Evolutionary conservation across 2,888 invertebrate genomes (phyloP), one percentile per base, ranked within the genome.

Genomic region (Cephalotes varians): DNA sequence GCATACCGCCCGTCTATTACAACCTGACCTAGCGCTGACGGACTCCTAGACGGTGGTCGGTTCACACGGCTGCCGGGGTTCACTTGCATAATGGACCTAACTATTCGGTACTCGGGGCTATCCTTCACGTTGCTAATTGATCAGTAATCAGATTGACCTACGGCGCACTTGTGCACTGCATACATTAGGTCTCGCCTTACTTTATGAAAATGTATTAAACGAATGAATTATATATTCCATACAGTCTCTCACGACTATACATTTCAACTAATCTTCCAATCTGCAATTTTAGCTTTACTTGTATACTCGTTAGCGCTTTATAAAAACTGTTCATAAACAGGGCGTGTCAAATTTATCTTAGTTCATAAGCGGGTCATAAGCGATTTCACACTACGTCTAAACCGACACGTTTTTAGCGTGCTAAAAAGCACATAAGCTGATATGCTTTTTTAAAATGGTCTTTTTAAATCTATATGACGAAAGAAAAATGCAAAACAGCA

Each of bases 1-100:
- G 86, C 89, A 89, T 89, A 90, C 85, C 80, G 64, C 71, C 77
- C 82, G 89, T 88, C 90, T 87, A 89, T 90, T 90, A 89, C 85
- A 31, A 54, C 47, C 88, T 77, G 65, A 85, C 76, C 74, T 79
- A 74, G 62, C 84, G 65, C 82, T 69, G 85, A 83, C 82, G 84
- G 83, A 86, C 85, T 83, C 60, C 84, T 54, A 58, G 84, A 81
- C 84, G 64, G 71, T 62, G 44, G 56, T 40, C 71, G 82, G 80
- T 88, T 71, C 85, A 58, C 58, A 65, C 80, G 79, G 82, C 73
- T 81, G 84, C 86, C 73, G 64, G 76, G 69, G 69, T 82, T 89
- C 83, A 83, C 85, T 83, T 79, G 90, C 86, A 86, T 90, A 88
- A 89, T 89, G 88, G 87, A 86, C 69, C 67, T 81, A 81, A 77